Evolutionary conservation across 2,113 vertebrate genomes (phyloP), one percentile per base, ranked within the genome.

Genomic region (Myrmecophaga tridactyla): DNA sequence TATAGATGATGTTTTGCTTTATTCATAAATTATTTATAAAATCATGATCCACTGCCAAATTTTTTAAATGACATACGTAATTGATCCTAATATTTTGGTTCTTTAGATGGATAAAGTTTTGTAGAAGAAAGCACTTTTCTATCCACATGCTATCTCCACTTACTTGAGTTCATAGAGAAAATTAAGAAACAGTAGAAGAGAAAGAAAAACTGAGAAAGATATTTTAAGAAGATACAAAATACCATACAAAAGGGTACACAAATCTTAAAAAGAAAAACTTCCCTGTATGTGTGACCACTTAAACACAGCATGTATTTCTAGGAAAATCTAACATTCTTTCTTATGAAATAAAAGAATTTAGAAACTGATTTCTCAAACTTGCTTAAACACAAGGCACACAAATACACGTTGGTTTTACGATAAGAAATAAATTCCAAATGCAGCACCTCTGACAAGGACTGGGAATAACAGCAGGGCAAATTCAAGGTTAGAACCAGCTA

Each of bases 401-500:
- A 90, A 93, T 73, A 73, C 25, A 81, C n/a, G 12, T 34, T 69
- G 39, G 70, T 36, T 89, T 86, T 56, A 87, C 31, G 62, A 90
- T 87, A 43, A 83, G n/a, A 48, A 51, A 78, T 80, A 80, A 93
- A 85, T 69, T 95, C 81, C 46, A 93, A 94, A 94, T 83, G 78
- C 6, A 85, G 36, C 87, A 75, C 36, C 63, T 39, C 43, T 75
- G 51, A 96, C 77, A 92, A 94, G 51, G 5, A 62, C 48, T 53
- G 29, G 14, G 15, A 75, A 31, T 73, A 77, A 29, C n/a, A 89
- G 81, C 23, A 89, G 29, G 43, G 85, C 72, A 89, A 91, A 96
- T 85, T 95, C 89, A 93, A 95, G 13, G 36, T 96, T 90, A 96
- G 41, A 95, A n/a, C 13, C 41, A 83, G 53, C 41, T 90, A 94